These are phyloP conservation scores for Limenitis arthemis DNA, from an alignment of 2,888 invertebrate species.

Conservation along the genomic window DNA sequence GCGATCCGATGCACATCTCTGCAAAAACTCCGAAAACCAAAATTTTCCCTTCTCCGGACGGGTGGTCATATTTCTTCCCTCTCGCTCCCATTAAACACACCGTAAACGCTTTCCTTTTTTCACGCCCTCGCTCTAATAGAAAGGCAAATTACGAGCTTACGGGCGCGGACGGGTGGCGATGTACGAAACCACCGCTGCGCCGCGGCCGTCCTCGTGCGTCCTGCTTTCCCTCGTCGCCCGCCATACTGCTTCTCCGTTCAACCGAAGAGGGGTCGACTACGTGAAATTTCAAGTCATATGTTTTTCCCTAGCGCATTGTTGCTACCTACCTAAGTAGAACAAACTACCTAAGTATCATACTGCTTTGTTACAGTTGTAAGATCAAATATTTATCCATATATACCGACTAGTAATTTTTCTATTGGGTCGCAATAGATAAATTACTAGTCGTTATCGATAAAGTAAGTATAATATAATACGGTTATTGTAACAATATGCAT, in stretches of 20 bases:
- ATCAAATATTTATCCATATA: neutral
- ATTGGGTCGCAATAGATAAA: neutral
- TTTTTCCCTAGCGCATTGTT: slow-evolving; percentile 41
- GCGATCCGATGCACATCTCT: slow-evolving; percentile 66
- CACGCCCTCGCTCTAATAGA: slow-evolving; percentile 73
- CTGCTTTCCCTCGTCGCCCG: slow-evolving; percentile 45
- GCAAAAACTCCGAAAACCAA: slow-evolving; percentile 71
- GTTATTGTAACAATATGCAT: too few relatives aligned
- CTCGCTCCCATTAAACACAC: slow-evolving; percentile 71
- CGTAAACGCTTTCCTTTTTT: slow-evolving; percentile 73
- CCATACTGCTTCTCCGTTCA: slow-evolving; percentile 49
- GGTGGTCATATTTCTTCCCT: slow-evolving; percentile 71
- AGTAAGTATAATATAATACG: too few relatives aligned
- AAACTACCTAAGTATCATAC: slow-evolving; percentile 3
- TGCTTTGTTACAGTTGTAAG: neutral
- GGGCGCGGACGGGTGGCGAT: slow-evolving; percentile 72
- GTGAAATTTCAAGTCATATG: slow-evolving; percentile 66
- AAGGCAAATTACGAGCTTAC: slow-evolving; percentile 73
- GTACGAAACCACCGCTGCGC: slow-evolving; percentile 66
- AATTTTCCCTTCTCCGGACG: slow-evolving; percentile 69
- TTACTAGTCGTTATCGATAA: too few relatives aligned
- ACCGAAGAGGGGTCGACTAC: slow-evolving; percentile 59
- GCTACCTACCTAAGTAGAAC: slow-evolving; percentile 14
- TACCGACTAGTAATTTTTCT: too few relatives aligned
- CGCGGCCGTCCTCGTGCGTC: slow-evolving; percentile 49